phyloP scores from a whole-genome alignment of 2,113 vertebrate genomes.

The Meriones unguiculatus region DNA sequence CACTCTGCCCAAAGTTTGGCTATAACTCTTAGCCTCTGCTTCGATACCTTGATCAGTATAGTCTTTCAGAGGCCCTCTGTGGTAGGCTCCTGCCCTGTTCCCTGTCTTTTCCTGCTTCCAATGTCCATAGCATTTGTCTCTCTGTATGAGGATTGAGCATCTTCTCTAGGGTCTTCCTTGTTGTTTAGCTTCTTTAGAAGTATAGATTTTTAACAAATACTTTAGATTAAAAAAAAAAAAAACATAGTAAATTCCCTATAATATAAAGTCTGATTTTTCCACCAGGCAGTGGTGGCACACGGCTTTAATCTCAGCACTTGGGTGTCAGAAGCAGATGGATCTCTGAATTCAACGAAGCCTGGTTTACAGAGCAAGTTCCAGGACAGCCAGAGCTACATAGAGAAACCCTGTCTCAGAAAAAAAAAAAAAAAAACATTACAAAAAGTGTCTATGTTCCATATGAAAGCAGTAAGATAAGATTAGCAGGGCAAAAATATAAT shows the following conservation, averaged over 20 bases:
- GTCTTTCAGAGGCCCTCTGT: too few relatives aligned
- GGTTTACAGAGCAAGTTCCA: background rate
- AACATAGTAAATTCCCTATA: background rate
- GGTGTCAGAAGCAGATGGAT: background rate
- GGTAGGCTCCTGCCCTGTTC: too few relatives aligned
- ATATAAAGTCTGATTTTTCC: background rate
- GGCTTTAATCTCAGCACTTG: background rate
- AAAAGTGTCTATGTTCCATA: background rate
- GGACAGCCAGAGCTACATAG: background rate
- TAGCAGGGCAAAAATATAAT: conserved; percentile 39
- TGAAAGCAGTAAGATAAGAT: background rate
- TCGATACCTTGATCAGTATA: too few relatives aligned
- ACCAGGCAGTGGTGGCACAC: background rate
- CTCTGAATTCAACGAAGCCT: background rate
- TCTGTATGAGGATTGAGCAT: too few relatives aligned
- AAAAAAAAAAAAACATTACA: conserved; percentile 12
- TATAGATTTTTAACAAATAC: background rate
- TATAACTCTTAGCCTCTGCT: too few relatives aligned
- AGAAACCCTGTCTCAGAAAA: background rate
- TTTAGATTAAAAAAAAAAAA: conserved; percentile 48
- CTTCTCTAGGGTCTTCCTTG: too few relatives aligned
- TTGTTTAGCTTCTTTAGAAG: background rate
- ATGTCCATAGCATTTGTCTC: too few relatives aligned
- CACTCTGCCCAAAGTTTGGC: too few relatives aligned
- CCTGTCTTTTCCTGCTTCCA: too few relatives aligned